Base-by-base conservation (phyloP, 2,888 invertebrate species). In the Dicranocentrus wangi region DNA sequence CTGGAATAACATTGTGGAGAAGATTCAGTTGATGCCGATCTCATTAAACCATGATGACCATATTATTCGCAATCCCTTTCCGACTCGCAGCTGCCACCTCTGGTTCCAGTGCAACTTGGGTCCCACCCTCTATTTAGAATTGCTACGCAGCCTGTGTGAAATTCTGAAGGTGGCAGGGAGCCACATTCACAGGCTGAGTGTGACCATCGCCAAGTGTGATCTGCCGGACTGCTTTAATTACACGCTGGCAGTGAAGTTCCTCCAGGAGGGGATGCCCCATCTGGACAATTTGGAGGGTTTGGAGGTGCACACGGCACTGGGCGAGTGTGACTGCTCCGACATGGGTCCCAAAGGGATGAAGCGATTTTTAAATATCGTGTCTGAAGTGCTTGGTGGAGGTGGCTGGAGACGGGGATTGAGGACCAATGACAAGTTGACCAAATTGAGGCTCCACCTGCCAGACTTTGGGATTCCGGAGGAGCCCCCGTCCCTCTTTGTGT, bases 31-130 rank as follows among this genome's bases (percentile, higher is more conserved):
- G 8, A 47, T 47, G 5, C n/a, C 15, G 5, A 15, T 47, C 5
- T 5, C 47, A 13, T 17, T 47, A n/a, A 15, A 10, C 15, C 32
- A 32, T 32, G n/a, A n/a, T n/a, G n/a, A n/a, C n/a, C n/a, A n/a
- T n/a, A n/a, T n/a, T n/a, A n/a, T n/a, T n/a, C 39, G 13, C 7
- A 47, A 47, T 47, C 17, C n/a, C 3, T 47, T 47, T 15, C 47
- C 47, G 15, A 10, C 47, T 13, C 15, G 47, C 5, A 10, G 8
- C 47, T 13, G 5, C 8, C 8, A 47, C 2, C 2, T 47, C 47
- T 47, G 47, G 47, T 47, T 47, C 17, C 47, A 47, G 47, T 47
- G 47, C n/a, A 47, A 15, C 5, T 47, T 47, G 47, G 47, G 47
- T 3, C 5, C 2, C n/a, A 47, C 5, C 5, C 5, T 47, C 3